These are phyloP conservation scores for Mormoops blainvillei DNA, from an alignment of 2,113 vertebrate genomes.

Conservation along the genomic window DNA sequence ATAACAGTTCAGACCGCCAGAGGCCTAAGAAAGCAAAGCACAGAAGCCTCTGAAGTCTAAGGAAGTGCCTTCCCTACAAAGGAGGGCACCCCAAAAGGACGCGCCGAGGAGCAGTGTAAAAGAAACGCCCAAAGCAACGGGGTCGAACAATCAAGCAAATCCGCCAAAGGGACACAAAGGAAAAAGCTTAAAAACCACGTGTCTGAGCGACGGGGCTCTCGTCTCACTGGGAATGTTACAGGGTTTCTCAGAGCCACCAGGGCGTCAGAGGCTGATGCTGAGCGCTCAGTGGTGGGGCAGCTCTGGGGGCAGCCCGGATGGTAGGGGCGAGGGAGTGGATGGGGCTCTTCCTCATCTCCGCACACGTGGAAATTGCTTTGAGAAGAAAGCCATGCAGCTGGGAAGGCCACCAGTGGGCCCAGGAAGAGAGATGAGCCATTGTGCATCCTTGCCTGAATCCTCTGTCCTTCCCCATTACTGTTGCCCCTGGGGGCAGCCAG, in stretches of 20 bases:
- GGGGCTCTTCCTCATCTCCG: background rate
- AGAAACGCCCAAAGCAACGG: background rate
- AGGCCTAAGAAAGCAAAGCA: background rate
- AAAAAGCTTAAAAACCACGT: background rate
- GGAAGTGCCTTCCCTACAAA: background rate
- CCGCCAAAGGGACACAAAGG: background rate
- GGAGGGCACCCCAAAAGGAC: background rate
- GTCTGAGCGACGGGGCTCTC: fast-evolving
- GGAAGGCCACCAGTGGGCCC: background rate
- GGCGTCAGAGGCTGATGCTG: background rate
- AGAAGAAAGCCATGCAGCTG: background rate
- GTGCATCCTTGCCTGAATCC: background rate
- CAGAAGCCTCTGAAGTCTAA: background rate
- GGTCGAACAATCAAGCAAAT: background rate
- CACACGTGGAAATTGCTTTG: background rate
- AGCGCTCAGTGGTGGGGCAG: background rate
- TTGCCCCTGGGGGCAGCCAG: too few relatives aligned
- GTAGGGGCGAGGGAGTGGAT: background rate
- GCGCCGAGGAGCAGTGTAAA: background rate
- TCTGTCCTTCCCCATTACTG: background rate
- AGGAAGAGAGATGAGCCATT: background rate
- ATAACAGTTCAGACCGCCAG: background rate
- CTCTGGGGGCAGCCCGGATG: background rate
- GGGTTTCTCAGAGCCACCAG: background rate
- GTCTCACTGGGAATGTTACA: background rate